Conservation (phyloP, 1,140 invertebrate genomes). For the Helicoverpa armigera region DNA sequence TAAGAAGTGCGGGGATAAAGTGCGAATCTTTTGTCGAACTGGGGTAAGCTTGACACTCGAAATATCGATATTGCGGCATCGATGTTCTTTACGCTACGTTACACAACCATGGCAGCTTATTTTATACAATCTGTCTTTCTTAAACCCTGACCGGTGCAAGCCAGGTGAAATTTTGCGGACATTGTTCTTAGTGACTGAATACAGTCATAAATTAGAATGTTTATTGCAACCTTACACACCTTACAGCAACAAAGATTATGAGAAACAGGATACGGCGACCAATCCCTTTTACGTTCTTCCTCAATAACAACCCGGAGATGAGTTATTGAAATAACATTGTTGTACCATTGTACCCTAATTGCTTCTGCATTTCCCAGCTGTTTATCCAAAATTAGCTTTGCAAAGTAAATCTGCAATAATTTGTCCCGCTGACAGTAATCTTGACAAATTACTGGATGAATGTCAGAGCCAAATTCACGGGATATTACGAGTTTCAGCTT, state of each 20-base stretch:
- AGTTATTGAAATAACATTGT: neutral
- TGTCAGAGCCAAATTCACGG: conserved; percentile 19
- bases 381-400: conserved; percentile 26
- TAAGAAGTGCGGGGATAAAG: conserved; percentile 34
- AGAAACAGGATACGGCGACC: neutral
- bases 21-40: conserved; percentile 39
- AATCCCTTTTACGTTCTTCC: neutral
- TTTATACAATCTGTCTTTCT: neutral
- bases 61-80: neutral
- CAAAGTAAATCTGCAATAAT: conserved; percentile 30
- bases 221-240: neutral
- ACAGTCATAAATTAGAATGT: neutral
- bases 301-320: neutral
- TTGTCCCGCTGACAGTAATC: conserved; percentile 36
- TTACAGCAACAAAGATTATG: neutral
- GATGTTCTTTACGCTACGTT: neutral
- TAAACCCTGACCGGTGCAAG: too few relatives aligned
- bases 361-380: neutral
- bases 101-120: neutral
- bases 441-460: conserved; percentile 32
- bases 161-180: neutral
- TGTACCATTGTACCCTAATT: neutral
- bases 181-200: neutral
- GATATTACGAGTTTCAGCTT: conserved; percentile 14
- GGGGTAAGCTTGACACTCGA: conserved; percentile 1